Evolutionary conservation across 2,113 vertebrate species (phyloP).

Genomic region (Cisticola juncidis): DNA sequence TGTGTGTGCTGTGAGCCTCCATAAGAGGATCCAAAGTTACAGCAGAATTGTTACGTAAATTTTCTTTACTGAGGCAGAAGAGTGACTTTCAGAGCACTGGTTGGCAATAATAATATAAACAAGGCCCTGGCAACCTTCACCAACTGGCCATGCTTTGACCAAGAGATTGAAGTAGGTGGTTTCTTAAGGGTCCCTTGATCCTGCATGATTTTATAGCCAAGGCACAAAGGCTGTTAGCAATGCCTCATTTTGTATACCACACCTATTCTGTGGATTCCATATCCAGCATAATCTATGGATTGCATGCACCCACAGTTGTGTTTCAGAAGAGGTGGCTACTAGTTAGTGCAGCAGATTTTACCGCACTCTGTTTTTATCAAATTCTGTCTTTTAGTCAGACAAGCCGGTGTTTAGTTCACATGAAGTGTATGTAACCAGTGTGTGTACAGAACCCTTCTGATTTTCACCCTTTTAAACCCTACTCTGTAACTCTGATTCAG

Average conservation of each 20-base stretch:
- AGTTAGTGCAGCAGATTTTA: neutral
- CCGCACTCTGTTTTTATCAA: neutral
- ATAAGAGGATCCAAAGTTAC: neutral
- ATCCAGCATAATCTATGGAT: neutral
- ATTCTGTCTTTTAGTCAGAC: neutral
- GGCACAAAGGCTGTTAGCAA: neutral
- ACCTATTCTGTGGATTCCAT: neutral
- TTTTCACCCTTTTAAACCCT: neutral
- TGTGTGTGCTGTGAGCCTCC: neutral
- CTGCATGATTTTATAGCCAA: neutral
- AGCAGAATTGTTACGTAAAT: neutral
- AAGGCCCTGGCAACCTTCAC: neutral
- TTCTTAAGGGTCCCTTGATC: neutral
- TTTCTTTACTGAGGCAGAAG: neutral
- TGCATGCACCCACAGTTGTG: rapidly evolving
- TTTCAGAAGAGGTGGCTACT: neutral
- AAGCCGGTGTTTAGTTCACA: neutral
- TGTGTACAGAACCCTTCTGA: neutral
- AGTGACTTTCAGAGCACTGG: neutral
- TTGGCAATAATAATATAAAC: neutral
- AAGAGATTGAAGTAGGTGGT: neutral
- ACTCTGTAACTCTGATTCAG: neutral
- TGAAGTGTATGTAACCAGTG: neutral
- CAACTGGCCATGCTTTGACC: neutral
- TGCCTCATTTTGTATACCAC: rapidly evolving